A percentile compares a stretch with the other conserved stretches of the same genome.
Evolutionary conservation across 1,140 invertebrate genomes (phyloP).

Genomic region (Holcopasites calliopsidis): DNA sequence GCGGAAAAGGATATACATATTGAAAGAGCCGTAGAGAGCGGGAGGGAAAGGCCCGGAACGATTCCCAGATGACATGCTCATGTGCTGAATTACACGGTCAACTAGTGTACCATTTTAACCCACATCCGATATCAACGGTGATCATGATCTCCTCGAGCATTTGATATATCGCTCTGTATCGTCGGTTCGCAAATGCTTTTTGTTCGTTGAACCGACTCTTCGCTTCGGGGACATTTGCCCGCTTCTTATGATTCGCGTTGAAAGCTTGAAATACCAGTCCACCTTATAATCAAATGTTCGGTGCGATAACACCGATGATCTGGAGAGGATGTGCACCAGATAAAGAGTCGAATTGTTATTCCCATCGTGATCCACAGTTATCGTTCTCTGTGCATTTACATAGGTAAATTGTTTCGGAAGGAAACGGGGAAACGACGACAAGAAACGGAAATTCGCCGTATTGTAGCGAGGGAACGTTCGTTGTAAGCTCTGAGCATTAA

Average conservation of each 20-base stretch:
- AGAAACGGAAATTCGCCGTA: neutral
- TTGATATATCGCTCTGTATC: conserved; percentile 12
- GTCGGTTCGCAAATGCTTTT: no score
- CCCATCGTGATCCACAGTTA: neutral
- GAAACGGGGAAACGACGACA: neutral
- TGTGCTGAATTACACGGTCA: conserved; percentile 68
- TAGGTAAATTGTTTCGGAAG: neutral
- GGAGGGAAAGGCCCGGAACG: conserved; percentile 66
- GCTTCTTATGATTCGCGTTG: no score
- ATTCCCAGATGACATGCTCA: conserved; percentile 68
- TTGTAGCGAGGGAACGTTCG: no score
- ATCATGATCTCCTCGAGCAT: conserved; percentile 49
- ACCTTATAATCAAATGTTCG: no score
- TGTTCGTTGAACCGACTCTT: no score
- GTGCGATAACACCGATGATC: no score
- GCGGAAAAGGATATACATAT: neutral
- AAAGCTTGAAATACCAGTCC: no score
- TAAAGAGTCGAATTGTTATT: conserved; percentile 10
- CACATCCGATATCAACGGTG: conserved; percentile 55
- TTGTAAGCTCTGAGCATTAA: no score
- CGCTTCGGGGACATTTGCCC: no score
- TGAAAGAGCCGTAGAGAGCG: conserved; percentile 19
- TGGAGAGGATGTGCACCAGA: no score
- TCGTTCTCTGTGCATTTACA: conserved; percentile 3
- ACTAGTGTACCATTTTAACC: conserved; percentile 75